Conservation (phyloP, 2,888 invertebrate species). For the Anorthoa munda region DNA sequence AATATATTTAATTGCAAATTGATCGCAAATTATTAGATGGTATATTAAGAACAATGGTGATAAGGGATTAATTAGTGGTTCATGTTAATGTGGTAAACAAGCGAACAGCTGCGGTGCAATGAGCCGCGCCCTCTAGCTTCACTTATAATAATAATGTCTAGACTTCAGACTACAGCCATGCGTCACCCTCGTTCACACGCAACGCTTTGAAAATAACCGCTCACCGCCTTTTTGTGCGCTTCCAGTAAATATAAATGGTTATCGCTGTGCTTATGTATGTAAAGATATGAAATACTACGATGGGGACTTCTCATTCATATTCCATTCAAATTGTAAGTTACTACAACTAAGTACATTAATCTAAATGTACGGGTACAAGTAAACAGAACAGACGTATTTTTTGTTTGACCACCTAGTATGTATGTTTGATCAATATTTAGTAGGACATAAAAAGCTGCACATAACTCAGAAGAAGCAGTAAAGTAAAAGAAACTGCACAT, state of each 20-base stretch:
- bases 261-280: slow-evolving; percentile 49
- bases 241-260: slow-evolving; percentile 57
- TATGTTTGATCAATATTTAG: slow-evolving; percentile 47
- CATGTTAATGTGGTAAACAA: slow-evolving; percentile 81
- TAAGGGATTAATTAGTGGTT: slow-evolving; percentile 85
- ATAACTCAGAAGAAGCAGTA: slow-evolving; percentile 22
- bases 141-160: slow-evolving; percentile 80
- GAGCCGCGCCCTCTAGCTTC: slow-evolving; percentile 70
- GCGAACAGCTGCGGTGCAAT: slow-evolving; percentile 83
- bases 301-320: slow-evolving; percentile 51
- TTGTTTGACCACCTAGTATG: slow-evolving; percentile 30
- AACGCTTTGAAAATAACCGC: slow-evolving; percentile 83
- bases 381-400: slow-evolving; percentile 34
- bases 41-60: slow-evolving; percentile 66
- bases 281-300: slow-evolving; percentile 50
- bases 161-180: slow-evolving; percentile 79
- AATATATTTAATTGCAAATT: slow-evolving; percentile 52
- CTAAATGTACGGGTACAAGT: slow-evolving; percentile 12
- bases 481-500: slow-evolving; percentile 19
- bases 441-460: slow-evolving; percentile 69
- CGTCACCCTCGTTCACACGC: slow-evolving; percentile 88
- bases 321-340: slow-evolving; percentile 50
- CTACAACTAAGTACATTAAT: slow-evolving; percentile 37
- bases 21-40: slow-evolving; percentile 44
- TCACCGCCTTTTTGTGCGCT: slow-evolving; percentile 69